Evolutionary conservation across 2,113 vertebrate genomes (phyloP), one percentile per base, ranked within the genome.

Genomic region (Leptosomus discolor): DNA sequence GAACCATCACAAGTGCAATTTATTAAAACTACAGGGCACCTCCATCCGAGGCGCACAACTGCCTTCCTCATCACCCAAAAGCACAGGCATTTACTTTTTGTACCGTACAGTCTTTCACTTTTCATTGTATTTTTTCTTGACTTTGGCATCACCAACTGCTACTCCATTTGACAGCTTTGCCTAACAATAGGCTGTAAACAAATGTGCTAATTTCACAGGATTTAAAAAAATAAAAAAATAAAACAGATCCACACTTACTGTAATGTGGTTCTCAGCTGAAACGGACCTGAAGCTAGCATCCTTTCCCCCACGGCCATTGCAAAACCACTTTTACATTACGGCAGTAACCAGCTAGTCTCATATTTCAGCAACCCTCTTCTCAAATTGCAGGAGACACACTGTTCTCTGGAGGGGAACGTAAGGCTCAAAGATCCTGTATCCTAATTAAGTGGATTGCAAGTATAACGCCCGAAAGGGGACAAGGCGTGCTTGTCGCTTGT

Each of bases 291-390:
- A 46, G 6, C 34, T 5, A 53, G 39, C 63, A 46, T 34, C 64
- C 46, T 73, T 29, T 57, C 12, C 67, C 29, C 29, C 12, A 15
- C 0, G 0, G 34, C 37, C 64, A 60, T 9, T 8, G 6, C 29
- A 37, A 43, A 80, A 2, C 5, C 43, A 37, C 50, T 29, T 29
- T 1, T 3, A 20, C 19, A 3, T 8, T 8, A 43, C 1, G 1
- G 53, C 71, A 61, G 41, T 19, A 54, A 21, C 37, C 37, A 45
- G 20, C 46, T 22, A 29, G 60, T 12, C 50, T 4, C 9, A 1
- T 8, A 34, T 17, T 56, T 21, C 43, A 57, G 68, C 43, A 50
- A 12, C 8, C 6, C 39, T 36, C 37, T 36, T 11, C 32, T 9
- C 1, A 3, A 51, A n/a, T 5, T 22, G 41, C 17, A 39, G 64